Evolutionary conservation across 2,113 vertebrate species (phyloP), one percentile per base, ranked within the genome.

Genomic region (Petaurus breviceps): DNA sequence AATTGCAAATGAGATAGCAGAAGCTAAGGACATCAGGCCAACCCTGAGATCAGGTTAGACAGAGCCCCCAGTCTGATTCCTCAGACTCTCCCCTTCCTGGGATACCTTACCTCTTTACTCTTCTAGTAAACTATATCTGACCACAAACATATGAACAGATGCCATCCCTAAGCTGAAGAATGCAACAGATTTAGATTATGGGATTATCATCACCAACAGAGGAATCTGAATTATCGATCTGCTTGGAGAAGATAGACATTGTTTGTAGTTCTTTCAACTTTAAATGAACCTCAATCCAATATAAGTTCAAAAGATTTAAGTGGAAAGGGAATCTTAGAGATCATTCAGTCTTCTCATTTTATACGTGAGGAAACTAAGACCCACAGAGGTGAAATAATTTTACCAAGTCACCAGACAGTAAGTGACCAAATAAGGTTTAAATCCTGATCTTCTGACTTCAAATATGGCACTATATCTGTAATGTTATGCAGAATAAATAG

Each of bases 191-290:
- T 89, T 57, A 92, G 61, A 47, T 92, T 52, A 55, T 50, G 61
- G 46, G 61, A 50, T 47, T 95, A 84, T 84, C 31, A 77, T 77
- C n/a, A 43, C 7, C n/a, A 90, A 92, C 51, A 91, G 51, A 51
- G 52, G 25, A 95, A 94, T 54, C 61, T 89, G 55, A 95, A 92
- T 94, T 94, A 90, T 28, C n/a, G 89, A 57, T 90, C 51, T 37
- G 37, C 90, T 49, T 46, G 28, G 52, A 91, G 31, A 68, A 91
- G 14, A 94, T 43, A 94, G 37, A 31, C 22, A 93, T 47, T 90
- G 28, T 12, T 96, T 31, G 46, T 92, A 52, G 54, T 43, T 51
- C 61, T 90, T n/a, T 84, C n/a, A 43, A 23, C 19, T 84, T 84
- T 84, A 84, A 43, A 19, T 84, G 6, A 84, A 84, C 19, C 19